Evolutionary conservation across 2,797 vertebrate genomes (phyloP), one percentile per base, ranked within the genome.

Genomic region (Parauchenoglanis ngamensis): DNA sequence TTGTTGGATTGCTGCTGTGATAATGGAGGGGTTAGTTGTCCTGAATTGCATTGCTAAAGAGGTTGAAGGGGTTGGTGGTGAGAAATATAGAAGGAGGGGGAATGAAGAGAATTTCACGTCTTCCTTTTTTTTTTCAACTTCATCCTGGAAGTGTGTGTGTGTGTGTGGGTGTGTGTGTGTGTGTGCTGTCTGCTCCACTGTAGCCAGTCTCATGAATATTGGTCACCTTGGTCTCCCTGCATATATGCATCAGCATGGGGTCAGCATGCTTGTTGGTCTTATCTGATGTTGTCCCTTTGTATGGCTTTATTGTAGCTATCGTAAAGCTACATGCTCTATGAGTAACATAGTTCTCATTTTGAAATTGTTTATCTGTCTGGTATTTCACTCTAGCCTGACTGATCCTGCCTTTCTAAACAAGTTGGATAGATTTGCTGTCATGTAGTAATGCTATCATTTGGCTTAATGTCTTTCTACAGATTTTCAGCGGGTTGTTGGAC

Each of bases 41-140:
- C 54, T 85, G 75, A 79, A 85, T 89, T 90, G 87, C 84, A 86
- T 93, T 89, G 81, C 44, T 59, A 79, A 73, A 21, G 65, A 65
- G 85, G 88, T 90, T 90, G 90, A 67, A 21, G 35, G 83, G 83
- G 86, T 90, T 90, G 90, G 57, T 88, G 63, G 57, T 54, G 87
- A 82, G 52, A 86, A 76, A 52, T 54, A 83, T 80, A 57, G 13
- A 78, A 12, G 67, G 56, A 52, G 52, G 35, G 57, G 6, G 23
- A 84, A 46, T 44, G 23, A 84, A 54, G n/a, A 86, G 59, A 76
- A 35, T 70, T 89, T 84, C 68, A 67, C 68, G 17, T 59, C 7
- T 65, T 63, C 49, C 49, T 76, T 44, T 0, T 4, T 67, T 21
- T 77, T 78, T 75, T 49, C 76, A 44, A 49, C 25, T 35, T 10